These are phyloP conservation scores for Dyspetes luteomarginatus DNA, from an alignment of 2,888 invertebrate genomes.

Conservation along the genomic window DNA sequence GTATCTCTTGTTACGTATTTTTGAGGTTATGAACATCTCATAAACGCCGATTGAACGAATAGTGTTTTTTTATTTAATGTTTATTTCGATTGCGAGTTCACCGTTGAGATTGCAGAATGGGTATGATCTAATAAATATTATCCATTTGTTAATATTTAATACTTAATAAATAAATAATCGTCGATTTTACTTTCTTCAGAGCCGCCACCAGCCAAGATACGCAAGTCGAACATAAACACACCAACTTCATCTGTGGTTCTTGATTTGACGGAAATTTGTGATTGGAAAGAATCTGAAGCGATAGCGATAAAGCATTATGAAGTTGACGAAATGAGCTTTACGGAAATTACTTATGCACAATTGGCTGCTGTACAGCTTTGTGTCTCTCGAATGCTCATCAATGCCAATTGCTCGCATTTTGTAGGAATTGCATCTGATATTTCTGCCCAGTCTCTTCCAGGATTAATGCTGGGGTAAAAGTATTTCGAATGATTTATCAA, in stretches of 20 bases:
- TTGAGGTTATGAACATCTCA: too few species aligned
- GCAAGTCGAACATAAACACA: background rate
- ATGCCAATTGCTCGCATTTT: slow-evolving; percentile 68
- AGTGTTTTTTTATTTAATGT: too few species aligned
- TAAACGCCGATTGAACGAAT: too few species aligned
- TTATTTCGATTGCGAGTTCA: too few species aligned
- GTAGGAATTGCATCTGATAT: slow-evolving; percentile 74
- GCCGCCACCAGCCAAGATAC: background rate
- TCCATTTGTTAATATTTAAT: background rate
- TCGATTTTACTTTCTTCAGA: background rate
- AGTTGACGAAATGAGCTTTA: slow-evolving; percentile 39
- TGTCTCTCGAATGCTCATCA: slow-evolving; percentile 62
- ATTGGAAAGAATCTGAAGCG: slow-evolving; percentile 64
- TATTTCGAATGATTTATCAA: background rate
- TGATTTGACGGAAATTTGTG: slow-evolving; percentile 63
- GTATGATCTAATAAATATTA: background rate
- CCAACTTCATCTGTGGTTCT: too few species aligned
- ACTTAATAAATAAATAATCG: background rate
- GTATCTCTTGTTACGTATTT: too few species aligned
- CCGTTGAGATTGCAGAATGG: background rate
- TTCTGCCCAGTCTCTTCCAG: slow-evolving; percentile 71
- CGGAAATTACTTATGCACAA: slow-evolving; percentile 69
- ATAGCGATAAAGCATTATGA: slow-evolving; percentile 75
- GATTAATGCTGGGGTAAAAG: slow-evolving; percentile 76
- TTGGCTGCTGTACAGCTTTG: slow-evolving; percentile 53